Percentiles rank a stretch among this genome's conserved stretches.
phyloP scores from a whole-genome alignment of 2,113 vertebrate species.

The Poecilia latipinna region DNA sequence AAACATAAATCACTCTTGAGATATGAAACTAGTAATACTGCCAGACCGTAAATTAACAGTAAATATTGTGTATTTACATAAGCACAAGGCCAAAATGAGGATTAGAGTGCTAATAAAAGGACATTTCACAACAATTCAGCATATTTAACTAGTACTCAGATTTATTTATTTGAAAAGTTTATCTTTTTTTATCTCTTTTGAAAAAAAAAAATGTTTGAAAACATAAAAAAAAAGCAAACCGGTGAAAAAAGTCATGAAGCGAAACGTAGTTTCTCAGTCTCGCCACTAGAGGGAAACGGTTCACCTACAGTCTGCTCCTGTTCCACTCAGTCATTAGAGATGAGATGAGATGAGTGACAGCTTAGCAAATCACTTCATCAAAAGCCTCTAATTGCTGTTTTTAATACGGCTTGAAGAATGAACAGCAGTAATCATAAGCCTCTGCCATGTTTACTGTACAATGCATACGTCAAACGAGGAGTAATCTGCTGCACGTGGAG shows the following conservation, averaged over 20 bases:
- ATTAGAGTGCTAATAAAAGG: not conserved
- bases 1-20: conserved; percentile 12
- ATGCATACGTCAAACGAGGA: not conserved
- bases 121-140: not conserved
- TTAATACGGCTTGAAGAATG: conserved; percentile 31
- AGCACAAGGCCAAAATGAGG: not conserved
- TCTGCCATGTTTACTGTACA: not conserved
- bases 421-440: not conserved
- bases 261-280: conserved; percentile 7
- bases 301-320: not conserved
- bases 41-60: not conserved
- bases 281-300: conserved; percentile 47
- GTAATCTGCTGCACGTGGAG: not conserved
- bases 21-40: not conserved
- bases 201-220: conserved; percentile 9
- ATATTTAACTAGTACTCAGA: not conserved
- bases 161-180: not conserved
- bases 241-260: not conserved
- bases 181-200: not conserved
- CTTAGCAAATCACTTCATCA: conserved; percentile 24
- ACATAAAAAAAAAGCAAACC: not conserved
- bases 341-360: conserved; percentile 22
- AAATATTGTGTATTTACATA: not conserved
- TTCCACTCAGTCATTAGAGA: conserved; percentile 8
- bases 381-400: conserved; percentile 18